These are phyloP conservation scores for Eubucco bourcierii DNA, from an alignment of 2,113 vertebrate species.

Conservation along the genomic window DNA sequence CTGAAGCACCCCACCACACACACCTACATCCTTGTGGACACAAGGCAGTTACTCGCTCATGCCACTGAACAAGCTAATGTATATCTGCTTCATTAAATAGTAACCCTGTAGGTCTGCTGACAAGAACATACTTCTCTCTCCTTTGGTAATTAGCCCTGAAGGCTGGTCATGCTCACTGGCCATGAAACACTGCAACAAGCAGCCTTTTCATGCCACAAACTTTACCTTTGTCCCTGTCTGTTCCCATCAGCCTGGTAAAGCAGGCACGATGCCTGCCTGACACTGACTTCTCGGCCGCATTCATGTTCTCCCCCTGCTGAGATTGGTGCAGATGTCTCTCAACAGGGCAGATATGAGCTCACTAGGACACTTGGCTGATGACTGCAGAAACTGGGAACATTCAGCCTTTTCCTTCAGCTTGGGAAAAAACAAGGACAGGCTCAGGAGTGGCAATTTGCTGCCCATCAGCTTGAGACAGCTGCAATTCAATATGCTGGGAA, in stretches of 20 bases:
- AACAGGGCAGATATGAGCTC: slow-evolving; percentile 41
- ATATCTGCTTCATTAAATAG: slow-evolving; percentile 71
- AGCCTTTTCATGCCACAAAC: slow-evolving; percentile 61
- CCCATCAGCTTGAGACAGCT: background rate
- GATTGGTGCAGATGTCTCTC: background rate
- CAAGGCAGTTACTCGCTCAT: slow-evolving; percentile 15
- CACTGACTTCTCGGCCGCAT: background rate
- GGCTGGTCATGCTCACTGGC: slow-evolving; percentile 69
- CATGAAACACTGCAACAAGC: slow-evolving; percentile 64
- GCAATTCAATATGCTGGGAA: background rate
- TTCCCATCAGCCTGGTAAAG: slow-evolving; percentile 18
- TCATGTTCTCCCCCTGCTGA: background rate
- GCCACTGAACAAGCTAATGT: slow-evolving; percentile 38
- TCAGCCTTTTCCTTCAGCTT: background rate
- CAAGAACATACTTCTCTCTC: slow-evolving; percentile 65
- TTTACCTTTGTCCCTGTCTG: slow-evolving; percentile 63
- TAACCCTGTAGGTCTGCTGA: slow-evolving; percentile 66
- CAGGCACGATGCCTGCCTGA: background rate
- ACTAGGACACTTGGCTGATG: background rate
- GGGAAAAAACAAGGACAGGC: background rate
- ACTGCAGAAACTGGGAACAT: background rate
- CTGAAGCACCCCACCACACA: background rate
- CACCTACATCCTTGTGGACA: slow-evolving; percentile 9
- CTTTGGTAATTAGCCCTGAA: slow-evolving; percentile 67
- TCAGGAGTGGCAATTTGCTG: background rate